Evolutionary conservation across 2,888 invertebrate genomes (phyloP), one percentile per base, ranked within the genome.

Genomic region (Diplazon laetatorius): DNA sequence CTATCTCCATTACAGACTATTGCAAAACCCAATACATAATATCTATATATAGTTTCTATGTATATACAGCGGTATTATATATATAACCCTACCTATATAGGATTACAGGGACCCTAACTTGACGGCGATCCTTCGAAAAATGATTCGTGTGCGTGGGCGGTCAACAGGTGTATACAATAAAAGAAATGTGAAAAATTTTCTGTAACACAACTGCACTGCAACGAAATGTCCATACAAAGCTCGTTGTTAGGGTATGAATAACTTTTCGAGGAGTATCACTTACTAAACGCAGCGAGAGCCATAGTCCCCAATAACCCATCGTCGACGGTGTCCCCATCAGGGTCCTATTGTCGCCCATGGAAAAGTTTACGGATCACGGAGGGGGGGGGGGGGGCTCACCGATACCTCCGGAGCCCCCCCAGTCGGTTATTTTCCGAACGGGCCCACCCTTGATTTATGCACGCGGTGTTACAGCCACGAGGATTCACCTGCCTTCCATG

Each of bases 401-500:
- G 39, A 71, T 46, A 44, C 74, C 35, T 50, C 30, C 6, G 30
- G 46, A 4, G n/a, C n/a, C n/a, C n/a, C n/a, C 16, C 22, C n/a
- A 37, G 16, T 60, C 30, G 78, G 57, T 72, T 70, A 69, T 80
- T 81, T 80, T 80, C 75, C 69, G 82, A 52, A 50, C 46, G 12
- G 81, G 81, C 71, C 37, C 16, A 52, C 37, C 14, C 44, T 80
- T 86, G 87, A 87, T 87, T 87, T 87, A 87, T 85, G 82, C 81
- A 70, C 80, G 70, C 59, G 50, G 70, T 55, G n/a, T n/a, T n/a
- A n/a, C 46, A 74, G 76, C 30, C 57, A 16, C 35, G 22, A 22
- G 50, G 25, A 37, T 20, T 42, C 62, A 73, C 44, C 72, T 63
- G 68, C 55, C 63, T 55, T 22, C 10, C 39, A 35, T 16, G 9